Conservation (phyloP, 2,113 vertebrate species). For the Aptenodytes patagonicus region DNA sequence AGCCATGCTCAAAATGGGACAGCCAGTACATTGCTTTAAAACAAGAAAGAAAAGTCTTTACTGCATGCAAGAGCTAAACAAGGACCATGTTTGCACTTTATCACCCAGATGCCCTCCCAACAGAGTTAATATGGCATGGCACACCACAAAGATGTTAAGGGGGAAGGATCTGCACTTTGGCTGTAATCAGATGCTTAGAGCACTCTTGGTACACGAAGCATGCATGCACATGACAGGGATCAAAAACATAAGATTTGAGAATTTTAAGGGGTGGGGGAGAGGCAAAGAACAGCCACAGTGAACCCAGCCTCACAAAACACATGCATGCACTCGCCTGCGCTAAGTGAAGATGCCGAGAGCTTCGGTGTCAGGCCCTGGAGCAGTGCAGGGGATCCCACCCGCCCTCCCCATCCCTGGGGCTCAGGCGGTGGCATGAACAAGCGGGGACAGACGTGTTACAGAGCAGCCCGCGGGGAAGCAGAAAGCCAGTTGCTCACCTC, state of each 20-base stretch:
- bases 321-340: not conserved
- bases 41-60: constrained; percentile 19
- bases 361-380: not conserved
- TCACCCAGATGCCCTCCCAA: not conserved
- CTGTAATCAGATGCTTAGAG: not conserved
- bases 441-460: not conserved
- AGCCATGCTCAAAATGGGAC: constrained; percentile 51
- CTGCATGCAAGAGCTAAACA: constrained; percentile 1
- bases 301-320: not conserved
- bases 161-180: not conserved
- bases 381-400: not conserved
- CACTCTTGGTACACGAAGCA: not conserved
- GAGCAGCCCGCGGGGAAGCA: not conserved
- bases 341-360: not conserved
- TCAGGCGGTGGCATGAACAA: not conserved
- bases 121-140: not conserved
- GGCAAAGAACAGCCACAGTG: not conserved
- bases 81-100: not conserved
- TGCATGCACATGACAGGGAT: not conserved
- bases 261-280: not conserved
- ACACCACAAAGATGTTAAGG: not conserved
- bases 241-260: not conserved
- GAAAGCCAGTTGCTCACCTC: not conserved
- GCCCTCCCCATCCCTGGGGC: not conserved
- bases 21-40: not conserved